Percentiles rank a stretch among this genome's conserved stretches.
These are phyloP conservation scores for Ostrea edulis DNA, from an alignment of 1,140 invertebrate species.

Conservation along the genomic window DNA sequence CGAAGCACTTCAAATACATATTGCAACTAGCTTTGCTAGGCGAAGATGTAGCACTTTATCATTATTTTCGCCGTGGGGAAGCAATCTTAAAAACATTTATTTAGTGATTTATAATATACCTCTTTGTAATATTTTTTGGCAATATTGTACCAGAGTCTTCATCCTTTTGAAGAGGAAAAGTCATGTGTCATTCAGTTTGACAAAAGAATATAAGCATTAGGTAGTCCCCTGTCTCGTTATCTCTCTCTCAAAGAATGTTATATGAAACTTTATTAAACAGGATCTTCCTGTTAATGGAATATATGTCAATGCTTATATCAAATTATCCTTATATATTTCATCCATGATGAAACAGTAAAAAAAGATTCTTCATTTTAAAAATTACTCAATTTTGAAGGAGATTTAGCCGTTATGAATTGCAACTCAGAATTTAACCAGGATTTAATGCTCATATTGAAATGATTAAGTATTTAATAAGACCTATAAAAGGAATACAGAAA, in stretches of 20 bases:
- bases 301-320: neutral
- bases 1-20: neutral
- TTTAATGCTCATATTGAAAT: neutral
- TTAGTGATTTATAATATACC: constrained; percentile 1
- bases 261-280: constrained; percentile 22
- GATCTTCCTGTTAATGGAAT: neutral
- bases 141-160: neutral
- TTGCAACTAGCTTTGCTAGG: constrained; percentile 2
- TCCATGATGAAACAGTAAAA: neutral
- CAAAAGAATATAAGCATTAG: constrained; percentile 20
- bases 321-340: constrained; percentile 2
- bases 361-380: neutral
- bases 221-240: neutral
- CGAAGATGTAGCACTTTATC: neutral
- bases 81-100: neutral
- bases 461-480: neutral
- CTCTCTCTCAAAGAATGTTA: neutral
- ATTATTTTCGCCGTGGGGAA: neutral
- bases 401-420: neutral
- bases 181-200: constrained; percentile 6
- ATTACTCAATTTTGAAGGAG: neutral
- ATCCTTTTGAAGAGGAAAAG: constrained; percentile 22
- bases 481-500: neutral
- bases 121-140: constrained; percentile 30
- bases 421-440: neutral